phyloP scores from a whole-genome alignment of 2,888 invertebrate species.

The Acanthosepion pharaonis region DNA sequence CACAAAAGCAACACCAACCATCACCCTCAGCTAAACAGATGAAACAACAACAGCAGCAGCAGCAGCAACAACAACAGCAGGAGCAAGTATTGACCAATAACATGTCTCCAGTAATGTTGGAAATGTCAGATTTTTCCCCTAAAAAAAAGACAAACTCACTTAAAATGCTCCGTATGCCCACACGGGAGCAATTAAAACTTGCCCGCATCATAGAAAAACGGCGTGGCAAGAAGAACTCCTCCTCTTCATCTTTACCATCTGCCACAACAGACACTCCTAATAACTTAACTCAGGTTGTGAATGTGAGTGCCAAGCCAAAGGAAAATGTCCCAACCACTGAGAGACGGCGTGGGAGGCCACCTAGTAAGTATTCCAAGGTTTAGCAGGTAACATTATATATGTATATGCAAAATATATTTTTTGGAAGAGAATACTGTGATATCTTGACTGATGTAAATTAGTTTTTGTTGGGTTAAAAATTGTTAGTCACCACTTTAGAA shows the following conservation, averaged over 20 bases:
- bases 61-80: background rate
- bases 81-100: background rate
- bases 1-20: background rate
- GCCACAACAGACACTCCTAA: background rate
- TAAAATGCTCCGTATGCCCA: slow-evolving; percentile 42
- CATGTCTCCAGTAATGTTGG: background rate
- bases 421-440: background rate
- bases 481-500: too few species aligned
- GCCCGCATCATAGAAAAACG: slow-evolving; percentile 54
- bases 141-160: slow-evolving; percentile 34
- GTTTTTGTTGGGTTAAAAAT: too few species aligned
- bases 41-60: background rate
- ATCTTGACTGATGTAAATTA: too few species aligned
- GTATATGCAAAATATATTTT: background rate
- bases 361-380: slow-evolving; percentile 41
- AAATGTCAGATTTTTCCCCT: background rate
- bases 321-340: slow-evolving; percentile 24
- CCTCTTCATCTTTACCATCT: background rate
- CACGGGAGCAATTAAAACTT: slow-evolving; percentile 52
- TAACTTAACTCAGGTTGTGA: background rate
- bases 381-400: background rate
- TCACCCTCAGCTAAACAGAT: background rate
- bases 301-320: slow-evolving; percentile 35
- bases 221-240: slow-evolving; percentile 48
- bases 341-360: slow-evolving; percentile 45